Evolutionary conservation across 2,113 vertebrate species (phyloP).

Genomic region (Grus americana): DNA sequence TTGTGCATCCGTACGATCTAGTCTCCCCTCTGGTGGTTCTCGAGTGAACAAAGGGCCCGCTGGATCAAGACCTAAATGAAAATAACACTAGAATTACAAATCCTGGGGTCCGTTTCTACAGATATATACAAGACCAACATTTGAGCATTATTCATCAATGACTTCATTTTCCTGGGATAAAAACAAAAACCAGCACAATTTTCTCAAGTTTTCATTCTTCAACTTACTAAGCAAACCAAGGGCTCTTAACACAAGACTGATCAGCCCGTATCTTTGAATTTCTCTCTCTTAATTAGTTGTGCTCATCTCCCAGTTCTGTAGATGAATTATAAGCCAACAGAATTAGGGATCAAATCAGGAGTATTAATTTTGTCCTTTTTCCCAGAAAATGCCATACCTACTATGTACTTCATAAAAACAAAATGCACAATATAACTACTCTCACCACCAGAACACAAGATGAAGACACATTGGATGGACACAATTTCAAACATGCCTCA

Average conservation of each 20-base stretch:
- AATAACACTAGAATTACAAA: background rate
- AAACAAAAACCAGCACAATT: background rate
- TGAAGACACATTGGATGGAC: background rate
- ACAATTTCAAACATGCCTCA: background rate
- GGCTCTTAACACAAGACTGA: background rate
- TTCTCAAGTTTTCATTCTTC: background rate
- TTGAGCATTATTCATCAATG: background rate
- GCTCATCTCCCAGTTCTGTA: background rate
- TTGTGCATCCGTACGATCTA: slow-evolving; percentile 86
- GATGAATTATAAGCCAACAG: background rate
- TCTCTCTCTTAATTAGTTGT: background rate
- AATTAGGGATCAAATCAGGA: background rate
- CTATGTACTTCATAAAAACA: background rate
- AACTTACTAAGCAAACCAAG: background rate
- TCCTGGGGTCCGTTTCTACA: background rate
- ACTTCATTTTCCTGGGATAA: background rate
- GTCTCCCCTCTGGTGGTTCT: slow-evolving; percentile 71
- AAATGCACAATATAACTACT: background rate
- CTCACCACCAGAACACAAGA: background rate
- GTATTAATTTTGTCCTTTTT: background rate
- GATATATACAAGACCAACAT: background rate
- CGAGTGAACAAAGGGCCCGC: slow-evolving; percentile 88
- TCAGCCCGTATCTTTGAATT: background rate
- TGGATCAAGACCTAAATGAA: slow-evolving; percentile 87
- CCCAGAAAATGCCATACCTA: background rate